A percentile compares a stretch with the other conserved stretches of the same genome.
These are phyloP conservation scores for Pseudomyrmex gracilis DNA, from an alignment of 1,140 invertebrate species.

Conservation along the genomic window DNA sequence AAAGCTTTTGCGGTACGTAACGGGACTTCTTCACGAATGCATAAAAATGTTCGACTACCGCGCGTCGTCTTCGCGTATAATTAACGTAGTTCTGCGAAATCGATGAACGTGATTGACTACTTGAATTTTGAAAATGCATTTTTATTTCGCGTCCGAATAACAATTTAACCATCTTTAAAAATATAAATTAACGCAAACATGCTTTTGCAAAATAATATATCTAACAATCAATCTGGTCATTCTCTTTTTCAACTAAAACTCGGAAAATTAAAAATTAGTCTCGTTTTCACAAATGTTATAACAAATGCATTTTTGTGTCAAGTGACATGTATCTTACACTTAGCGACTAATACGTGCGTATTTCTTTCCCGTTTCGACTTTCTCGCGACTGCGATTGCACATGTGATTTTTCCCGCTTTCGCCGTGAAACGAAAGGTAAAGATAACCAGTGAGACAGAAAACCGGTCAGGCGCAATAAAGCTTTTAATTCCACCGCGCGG, in stretches of 20 bases:
- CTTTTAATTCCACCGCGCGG: slow-evolving; percentile 70
- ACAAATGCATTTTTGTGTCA: no score
- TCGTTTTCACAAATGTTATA: no score
- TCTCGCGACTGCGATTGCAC: slow-evolving; percentile 5
- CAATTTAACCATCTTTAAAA: no score
- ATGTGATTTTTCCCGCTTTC: slow-evolving; percentile 2
- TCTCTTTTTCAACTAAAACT: background rate
- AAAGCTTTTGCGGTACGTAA: slow-evolving; percentile 6
- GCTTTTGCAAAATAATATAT: no score
- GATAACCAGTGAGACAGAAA: slow-evolving; percentile 56
- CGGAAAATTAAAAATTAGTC: no score
- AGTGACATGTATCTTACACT: background rate
- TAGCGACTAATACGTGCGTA: background rate
- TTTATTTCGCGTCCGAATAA: no score
- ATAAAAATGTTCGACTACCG: background rate
- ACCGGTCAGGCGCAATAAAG: slow-evolving; percentile 72
- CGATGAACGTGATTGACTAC: background rate
- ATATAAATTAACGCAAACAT: no score
- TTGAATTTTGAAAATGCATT: background rate
- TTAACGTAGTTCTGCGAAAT: background rate
- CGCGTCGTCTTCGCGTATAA: background rate
- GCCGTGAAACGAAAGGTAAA: slow-evolving; percentile 30
- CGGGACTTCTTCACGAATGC: background rate
- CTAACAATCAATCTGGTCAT: background rate
- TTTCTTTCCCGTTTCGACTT: slow-evolving; percentile 13